Percentiles rank a stretch among this genome's conserved stretches.
These are phyloP conservation scores for Seladonia tumulorum DNA, from an alignment of 2,888 invertebrate species.

Conservation along the genomic window DNA sequence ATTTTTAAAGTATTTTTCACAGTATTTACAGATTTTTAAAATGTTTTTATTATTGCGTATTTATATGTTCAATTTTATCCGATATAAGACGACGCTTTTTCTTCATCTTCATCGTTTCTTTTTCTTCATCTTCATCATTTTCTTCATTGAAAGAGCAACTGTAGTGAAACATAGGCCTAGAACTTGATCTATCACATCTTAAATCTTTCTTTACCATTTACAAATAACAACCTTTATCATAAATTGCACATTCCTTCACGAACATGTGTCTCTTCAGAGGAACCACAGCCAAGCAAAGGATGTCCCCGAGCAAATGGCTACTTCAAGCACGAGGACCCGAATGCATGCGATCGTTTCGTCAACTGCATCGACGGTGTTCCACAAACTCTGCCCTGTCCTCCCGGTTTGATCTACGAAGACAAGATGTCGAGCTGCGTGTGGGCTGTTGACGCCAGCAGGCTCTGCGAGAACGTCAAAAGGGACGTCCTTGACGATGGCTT, in stretches of 20 bases:
- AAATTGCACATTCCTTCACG: neutral
- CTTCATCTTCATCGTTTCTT: too few species aligned
- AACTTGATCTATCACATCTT: too few species aligned
- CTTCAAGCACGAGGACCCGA: conserved; percentile 90
- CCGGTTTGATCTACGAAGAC: conserved; percentile 91
- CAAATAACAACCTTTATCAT: neutral
- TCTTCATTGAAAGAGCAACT: too few species aligned
- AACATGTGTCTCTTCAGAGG: conserved; percentile 86
- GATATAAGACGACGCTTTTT: too few species aligned
- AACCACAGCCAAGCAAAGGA: conserved; percentile 89
- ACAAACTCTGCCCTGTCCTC: conserved; percentile 88
- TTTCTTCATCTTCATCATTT: too few species aligned
- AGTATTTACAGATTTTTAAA: too few species aligned
- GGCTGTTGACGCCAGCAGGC: conserved; percentile 87
- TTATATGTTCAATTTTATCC: too few species aligned
- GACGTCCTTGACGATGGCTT: conserved; percentile 91
- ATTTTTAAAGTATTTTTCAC: too few species aligned
- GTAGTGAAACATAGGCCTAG: too few species aligned
- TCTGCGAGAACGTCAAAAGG: conserved; percentile 85
- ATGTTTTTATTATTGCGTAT: too few species aligned
- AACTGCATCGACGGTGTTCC: conserved; percentile 91
- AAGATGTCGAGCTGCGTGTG: conserved; percentile 90
- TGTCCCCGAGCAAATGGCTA: conserved; percentile 93
- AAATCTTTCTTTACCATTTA: neutral
- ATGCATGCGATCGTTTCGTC: conserved; percentile 91